Conservation (phyloP, 2,888 invertebrate genomes). For the Drosophila ustulata region DNA sequence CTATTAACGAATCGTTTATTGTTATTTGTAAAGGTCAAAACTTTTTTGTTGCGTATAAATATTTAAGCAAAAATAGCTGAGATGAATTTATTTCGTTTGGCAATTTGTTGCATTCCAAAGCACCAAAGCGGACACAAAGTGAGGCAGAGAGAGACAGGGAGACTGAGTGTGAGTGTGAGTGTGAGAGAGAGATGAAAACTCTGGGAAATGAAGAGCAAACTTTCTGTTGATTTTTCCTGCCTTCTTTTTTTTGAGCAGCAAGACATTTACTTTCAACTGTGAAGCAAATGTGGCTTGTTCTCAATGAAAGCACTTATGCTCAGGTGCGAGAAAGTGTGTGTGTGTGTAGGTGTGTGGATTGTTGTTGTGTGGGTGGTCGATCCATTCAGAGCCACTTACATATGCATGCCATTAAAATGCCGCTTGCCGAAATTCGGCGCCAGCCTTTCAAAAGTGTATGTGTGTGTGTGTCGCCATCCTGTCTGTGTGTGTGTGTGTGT, state of each 20-base stretch:
- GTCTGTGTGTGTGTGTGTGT: background rate
- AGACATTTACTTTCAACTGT: constrained; percentile 28
- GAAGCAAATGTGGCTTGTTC: constrained; percentile 26
- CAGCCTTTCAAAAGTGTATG: background rate
- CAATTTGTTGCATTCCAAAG: constrained; percentile 31
- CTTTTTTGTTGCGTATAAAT: no score
- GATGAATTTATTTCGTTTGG: constrained; percentile 18
- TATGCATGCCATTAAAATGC: constrained; percentile 54
- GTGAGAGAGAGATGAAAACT: background rate
- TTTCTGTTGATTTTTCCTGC: constrained; percentile 6
- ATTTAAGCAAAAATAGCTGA: constrained; percentile 4
- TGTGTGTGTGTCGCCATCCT: background rate
- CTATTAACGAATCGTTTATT: no score
- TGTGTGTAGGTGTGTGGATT: background rate
- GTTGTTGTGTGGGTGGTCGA: constrained; percentile 13
- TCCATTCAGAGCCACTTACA: constrained; percentile 48
- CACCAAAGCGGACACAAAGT: no score
- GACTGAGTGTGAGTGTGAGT: no score
- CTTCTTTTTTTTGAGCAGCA: background rate
- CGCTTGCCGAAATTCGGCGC: constrained; percentile 21
- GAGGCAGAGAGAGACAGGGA: no score
- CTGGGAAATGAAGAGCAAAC: constrained; percentile 16
- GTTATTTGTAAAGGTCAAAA: no score
- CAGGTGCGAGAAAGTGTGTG: background rate
- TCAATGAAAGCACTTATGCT: constrained; percentile 13